Evolutionary conservation across 1,140 invertebrate species (phyloP).

Genomic region (Propsilocerus akamusi): DNA sequence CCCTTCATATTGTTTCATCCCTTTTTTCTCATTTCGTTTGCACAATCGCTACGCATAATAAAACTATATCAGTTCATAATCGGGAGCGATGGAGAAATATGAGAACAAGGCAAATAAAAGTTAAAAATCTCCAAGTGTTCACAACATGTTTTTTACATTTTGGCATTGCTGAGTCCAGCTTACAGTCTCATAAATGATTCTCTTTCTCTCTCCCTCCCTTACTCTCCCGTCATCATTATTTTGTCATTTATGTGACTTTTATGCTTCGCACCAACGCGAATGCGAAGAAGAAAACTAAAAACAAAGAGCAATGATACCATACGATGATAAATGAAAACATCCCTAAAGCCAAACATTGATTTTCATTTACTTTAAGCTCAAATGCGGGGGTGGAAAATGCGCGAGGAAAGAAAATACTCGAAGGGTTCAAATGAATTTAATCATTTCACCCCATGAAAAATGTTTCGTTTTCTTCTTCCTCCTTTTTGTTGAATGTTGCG

Average conservation of each 20-base stretch:
- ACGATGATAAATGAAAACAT: background rate
- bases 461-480: background rate
- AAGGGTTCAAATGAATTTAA: background rate
- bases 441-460: background rate
- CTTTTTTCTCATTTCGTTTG: background rate
- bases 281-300: no score
- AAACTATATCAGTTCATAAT: background rate
- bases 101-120: background rate
- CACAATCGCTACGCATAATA: constrained; percentile 1
- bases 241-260: no score
- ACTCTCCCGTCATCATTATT: no score
- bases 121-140: background rate
- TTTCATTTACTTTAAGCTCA: background rate
- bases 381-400: background rate
- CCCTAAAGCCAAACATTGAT: constrained; percentile 1
- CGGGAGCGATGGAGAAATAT: background rate
- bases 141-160: constrained; percentile 1
- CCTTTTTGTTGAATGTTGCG: no score
- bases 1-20: no score
- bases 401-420: background rate
- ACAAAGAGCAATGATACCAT: no score
- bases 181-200: no score
- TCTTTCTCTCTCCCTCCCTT: no score
- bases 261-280: no score
- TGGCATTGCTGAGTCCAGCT: background rate